These are phyloP conservation scores for Hirtodrosophila confusa DNA, from an alignment of 2,888 invertebrate species.

Conservation along the genomic window DNA sequence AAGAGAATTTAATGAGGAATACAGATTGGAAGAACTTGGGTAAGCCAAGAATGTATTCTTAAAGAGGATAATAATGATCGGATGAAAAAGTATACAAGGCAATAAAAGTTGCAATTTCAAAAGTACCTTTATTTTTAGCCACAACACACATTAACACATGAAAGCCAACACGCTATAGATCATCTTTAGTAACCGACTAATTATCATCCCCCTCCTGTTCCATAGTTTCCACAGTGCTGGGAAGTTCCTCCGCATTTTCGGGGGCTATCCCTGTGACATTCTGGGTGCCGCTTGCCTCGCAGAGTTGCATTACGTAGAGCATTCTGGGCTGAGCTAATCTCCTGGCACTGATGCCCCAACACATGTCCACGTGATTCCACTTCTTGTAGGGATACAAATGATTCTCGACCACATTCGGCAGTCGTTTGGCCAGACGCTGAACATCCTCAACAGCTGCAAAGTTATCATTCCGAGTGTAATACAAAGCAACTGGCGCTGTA, in stretches of 20 bases:
- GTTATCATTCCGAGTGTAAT: conserved; percentile 85
- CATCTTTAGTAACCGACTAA: neutral
- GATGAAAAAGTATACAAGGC: too few species aligned
- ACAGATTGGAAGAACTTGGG: too few species aligned
- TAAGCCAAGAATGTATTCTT: too few species aligned
- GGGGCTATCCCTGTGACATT: neutral
- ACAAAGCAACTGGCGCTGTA: conserved; percentile 85
- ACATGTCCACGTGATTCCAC: conserved; percentile 76
- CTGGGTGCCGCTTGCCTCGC: conserved; percentile 21
- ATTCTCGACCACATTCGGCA: conserved; percentile 73
- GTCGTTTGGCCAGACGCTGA: conserved; percentile 45
- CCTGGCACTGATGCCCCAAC: conserved; percentile 62
- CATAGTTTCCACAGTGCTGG: neutral
- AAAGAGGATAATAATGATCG: too few species aligned
- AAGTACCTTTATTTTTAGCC: too few species aligned
- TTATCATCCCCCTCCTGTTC: conserved; percentile 1
- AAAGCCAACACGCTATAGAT: neutral
- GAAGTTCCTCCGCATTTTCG: neutral
- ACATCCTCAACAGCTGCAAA: conserved; percentile 84
- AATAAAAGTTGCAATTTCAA: too few species aligned
- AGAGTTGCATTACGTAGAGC: conserved; percentile 49
- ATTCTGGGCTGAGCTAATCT: conserved; percentile 60
- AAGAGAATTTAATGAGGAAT: too few species aligned
- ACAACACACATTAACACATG: too few species aligned
- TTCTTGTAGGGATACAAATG: conserved; percentile 57